phyloP scores from a whole-genome alignment of 2,797 vertebrate species.

The Melanotaenia nigrans region DNA sequence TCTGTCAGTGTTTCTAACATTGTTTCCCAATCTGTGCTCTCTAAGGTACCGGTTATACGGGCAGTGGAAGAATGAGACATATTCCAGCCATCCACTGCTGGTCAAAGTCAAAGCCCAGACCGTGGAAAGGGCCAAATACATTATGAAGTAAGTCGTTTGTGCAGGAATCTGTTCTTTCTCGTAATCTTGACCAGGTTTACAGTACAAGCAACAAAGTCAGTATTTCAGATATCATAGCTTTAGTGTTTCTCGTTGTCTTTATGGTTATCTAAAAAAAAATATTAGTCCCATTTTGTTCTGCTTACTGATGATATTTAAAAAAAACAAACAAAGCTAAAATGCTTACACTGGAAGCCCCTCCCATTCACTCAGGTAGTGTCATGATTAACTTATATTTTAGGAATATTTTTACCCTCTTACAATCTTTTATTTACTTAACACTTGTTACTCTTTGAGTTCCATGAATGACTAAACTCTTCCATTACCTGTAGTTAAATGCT shows the following conservation, averaged over 20 bases:
- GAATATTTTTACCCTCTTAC: not conserved
- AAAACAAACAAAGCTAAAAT: too few relatives aligned
- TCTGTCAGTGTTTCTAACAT: constrained; percentile 1
- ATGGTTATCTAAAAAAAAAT: too few relatives aligned
- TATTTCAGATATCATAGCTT: not conserved
- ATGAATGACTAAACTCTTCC: not conserved
- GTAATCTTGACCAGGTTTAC: not conserved
- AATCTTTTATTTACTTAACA: too few relatives aligned
- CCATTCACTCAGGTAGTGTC: not conserved
- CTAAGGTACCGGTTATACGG: constrained; percentile 95
- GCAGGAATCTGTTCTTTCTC: not conserved
- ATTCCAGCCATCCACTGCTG: constrained; percentile 92
- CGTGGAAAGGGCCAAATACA: constrained; percentile 96
- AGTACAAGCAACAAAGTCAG: not conserved
- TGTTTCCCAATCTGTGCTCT: not conserved
- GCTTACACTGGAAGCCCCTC: not conserved
- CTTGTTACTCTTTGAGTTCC: too few relatives aligned
- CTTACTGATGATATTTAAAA: not conserved
- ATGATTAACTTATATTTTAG: not conserved
- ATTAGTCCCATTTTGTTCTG: not conserved
- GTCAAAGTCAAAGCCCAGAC: constrained; percentile 99
- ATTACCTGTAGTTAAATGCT: not conserved
- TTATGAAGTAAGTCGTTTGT: constrained; percentile 94
- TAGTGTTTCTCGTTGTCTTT: too few relatives aligned
- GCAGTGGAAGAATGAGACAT: constrained; percentile 99